Evolutionary conservation across 1,140 invertebrate genomes (phyloP), one percentile per base, ranked within the genome.

Genomic region (Drosophila paulistorum): DNA sequence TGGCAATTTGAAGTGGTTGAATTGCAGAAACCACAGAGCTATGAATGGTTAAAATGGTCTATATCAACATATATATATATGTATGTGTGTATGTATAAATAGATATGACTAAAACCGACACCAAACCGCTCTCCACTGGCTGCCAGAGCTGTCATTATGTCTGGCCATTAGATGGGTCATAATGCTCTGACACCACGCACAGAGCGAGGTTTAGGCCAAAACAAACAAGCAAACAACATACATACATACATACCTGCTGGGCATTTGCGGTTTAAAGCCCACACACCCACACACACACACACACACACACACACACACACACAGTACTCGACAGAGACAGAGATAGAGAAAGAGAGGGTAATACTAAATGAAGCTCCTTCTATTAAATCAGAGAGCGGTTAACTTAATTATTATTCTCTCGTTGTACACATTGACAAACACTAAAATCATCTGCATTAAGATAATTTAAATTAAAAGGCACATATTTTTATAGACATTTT

Each of bases 401-500:
- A 51, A 51, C 23, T 20, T 51, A 23, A 51, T 51, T 51, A 51
- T 51, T 51, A 20, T 51, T 51, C 45, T 51, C 45, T 3, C 39
- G 60, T 35, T 71, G 69, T 61, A 61, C 17, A 57, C 69, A 58
- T 58, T 35, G 35, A 68, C 55, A 55, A 60, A 72, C 68, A 72
- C 68, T 71, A 58, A 74, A 74, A 75, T 68, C 65, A 45, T 23
- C 45, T 57, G 65, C 68, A 74, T 75, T 68, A 35, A 39, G 45
- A 45, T 62, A 76, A 65, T 84, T 77, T 33, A 77, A 85, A 68
- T 66, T 71, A 30, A 58, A 84, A 65, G 74, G 30, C 39, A 54
- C 60, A 42, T 30, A 30, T 30, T 3, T 45, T 62, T 60, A 30
- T 41, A 26, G 10, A 7, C 17, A 17, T 30, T 6, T 30, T 6